Evolutionary conservation across 2,888 invertebrate species (phyloP).

Genomic region (Electrophaes corylata): DNA sequence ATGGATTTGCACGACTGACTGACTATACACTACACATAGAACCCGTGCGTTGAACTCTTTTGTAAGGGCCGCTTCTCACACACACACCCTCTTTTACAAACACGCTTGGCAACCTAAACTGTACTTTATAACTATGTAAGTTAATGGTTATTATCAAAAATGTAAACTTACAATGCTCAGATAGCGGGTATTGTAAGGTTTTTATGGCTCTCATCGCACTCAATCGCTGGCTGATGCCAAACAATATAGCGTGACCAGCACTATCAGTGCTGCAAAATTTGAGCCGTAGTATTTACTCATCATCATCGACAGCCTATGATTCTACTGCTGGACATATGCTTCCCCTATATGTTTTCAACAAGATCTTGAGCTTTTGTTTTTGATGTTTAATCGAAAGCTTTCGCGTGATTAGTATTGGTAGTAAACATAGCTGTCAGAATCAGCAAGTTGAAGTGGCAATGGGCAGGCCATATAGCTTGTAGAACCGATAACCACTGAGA

Average conservation of each 20-base stretch:
- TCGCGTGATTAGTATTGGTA: no score
- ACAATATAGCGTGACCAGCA: conserved; percentile 62
- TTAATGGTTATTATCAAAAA: conserved; percentile 57
- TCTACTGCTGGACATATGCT: no score
- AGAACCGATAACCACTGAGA: no score
- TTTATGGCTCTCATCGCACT: conserved; percentile 55
- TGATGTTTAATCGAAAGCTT: no score
- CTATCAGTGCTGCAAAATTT: conserved; percentile 45
- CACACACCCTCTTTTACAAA: conserved; percentile 54
- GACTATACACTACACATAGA: conserved; percentile 35
- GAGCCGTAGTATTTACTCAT: not conserved
- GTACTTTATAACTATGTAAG: conserved; percentile 52
- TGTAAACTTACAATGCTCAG: conserved; percentile 40
- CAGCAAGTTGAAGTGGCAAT: no score
- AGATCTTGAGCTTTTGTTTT: no score
- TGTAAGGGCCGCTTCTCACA: conserved; percentile 74
- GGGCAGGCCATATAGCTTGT: no score
- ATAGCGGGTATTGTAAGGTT: conserved; percentile 63
- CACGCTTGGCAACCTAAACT: conserved; percentile 48
- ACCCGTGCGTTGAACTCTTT: conserved; percentile 83
- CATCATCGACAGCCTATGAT: no score
- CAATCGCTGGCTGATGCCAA: conserved; percentile 44
- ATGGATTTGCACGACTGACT: conserved; percentile 65
- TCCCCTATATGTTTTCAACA: no score
- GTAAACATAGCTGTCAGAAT: no score